A percentile compares a stretch with the other conserved stretches of the same genome.
phyloP scores from a whole-genome alignment of 2,888 invertebrate species.

The Zaprionus bogoriensis region DNA sequence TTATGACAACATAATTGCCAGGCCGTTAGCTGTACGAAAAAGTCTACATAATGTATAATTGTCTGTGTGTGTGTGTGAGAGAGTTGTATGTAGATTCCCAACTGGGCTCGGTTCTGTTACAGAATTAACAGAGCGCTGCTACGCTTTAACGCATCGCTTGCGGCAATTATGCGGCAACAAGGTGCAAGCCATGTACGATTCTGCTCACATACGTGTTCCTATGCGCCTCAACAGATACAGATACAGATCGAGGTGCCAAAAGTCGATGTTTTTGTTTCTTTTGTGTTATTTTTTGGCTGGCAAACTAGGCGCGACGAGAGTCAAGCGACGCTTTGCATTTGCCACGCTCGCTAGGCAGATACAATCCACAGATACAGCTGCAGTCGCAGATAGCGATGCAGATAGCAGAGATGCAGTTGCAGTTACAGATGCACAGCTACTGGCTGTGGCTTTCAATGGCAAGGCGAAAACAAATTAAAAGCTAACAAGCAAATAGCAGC shows the following conservation, averaged over 20 bases:
- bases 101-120: conserved; percentile 38
- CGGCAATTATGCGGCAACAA: conserved; percentile 64
- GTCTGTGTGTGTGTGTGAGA: background rate
- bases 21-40: conserved; percentile 44
- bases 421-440: background rate
- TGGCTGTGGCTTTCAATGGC: conserved; percentile 32
- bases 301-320: conserved; percentile 60
- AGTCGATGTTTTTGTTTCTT: conserved; percentile 16
- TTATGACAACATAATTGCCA: conserved; percentile 70
- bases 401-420: conserved; percentile 3
- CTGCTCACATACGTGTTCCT: background rate
- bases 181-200: conserved; percentile 30
- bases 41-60: conserved; percentile 32
- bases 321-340: conserved; percentile 54
- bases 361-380: conserved; percentile 14
- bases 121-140: conserved; percentile 71
- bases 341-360: conserved; percentile 55
- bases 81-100: conserved; percentile 3
- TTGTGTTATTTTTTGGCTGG: conserved; percentile 8
- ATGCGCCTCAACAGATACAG: background rate
- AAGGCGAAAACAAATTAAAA: conserved; percentile 53
- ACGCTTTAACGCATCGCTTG: conserved; percentile 66
- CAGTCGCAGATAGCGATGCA: background rate
- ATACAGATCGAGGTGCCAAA: conserved; percentile 19
- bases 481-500: conserved; percentile 20